Evolutionary conservation across 2,888 invertebrate species (phyloP).

Genomic region (Drosophila nigricruria): DNA sequence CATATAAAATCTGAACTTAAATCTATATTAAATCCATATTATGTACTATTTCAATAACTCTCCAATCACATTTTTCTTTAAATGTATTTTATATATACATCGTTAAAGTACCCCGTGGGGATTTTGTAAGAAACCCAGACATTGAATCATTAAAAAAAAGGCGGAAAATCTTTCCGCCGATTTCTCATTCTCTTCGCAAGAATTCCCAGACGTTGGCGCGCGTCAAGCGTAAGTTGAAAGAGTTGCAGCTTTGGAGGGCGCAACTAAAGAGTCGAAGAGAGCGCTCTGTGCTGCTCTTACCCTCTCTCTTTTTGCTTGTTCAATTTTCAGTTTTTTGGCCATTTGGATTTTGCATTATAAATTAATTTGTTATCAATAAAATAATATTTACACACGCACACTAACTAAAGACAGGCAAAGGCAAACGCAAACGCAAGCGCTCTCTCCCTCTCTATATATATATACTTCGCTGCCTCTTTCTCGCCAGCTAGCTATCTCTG

Average conservation of each 20-base stretch:
- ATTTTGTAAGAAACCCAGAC: constrained; percentile 32
- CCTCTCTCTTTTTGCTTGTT: constrained; percentile 1
- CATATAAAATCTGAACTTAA: too few species aligned
- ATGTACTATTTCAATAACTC: background rate
- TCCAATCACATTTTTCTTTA: background rate
- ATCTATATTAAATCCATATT: too few species aligned
- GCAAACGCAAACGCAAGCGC: constrained; percentile 1
- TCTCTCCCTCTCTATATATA: constrained; percentile 10
- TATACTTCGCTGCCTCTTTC: constrained; percentile 9
- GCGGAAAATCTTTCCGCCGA: constrained; percentile 21
- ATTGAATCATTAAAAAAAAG: constrained; percentile 45
- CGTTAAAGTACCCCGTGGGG: background rate
- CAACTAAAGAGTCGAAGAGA: constrained; percentile 2
- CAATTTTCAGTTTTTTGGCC: constrained; percentile 28
- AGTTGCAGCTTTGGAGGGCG: background rate
- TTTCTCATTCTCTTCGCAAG: background rate
- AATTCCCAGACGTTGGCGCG: constrained; percentile 18
- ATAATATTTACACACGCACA: constrained; percentile 27
- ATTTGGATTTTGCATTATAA: constrained; percentile 63
- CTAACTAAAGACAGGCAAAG: constrained; percentile 4
- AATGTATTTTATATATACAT: background rate
- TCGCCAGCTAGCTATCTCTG: constrained; percentile 33
- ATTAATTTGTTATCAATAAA: constrained; percentile 74
- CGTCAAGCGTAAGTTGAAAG: background rate
- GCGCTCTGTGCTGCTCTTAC: background rate